phyloP scores from a whole-genome alignment of 2,113 vertebrate species.

The Perca schrenkii region DNA sequence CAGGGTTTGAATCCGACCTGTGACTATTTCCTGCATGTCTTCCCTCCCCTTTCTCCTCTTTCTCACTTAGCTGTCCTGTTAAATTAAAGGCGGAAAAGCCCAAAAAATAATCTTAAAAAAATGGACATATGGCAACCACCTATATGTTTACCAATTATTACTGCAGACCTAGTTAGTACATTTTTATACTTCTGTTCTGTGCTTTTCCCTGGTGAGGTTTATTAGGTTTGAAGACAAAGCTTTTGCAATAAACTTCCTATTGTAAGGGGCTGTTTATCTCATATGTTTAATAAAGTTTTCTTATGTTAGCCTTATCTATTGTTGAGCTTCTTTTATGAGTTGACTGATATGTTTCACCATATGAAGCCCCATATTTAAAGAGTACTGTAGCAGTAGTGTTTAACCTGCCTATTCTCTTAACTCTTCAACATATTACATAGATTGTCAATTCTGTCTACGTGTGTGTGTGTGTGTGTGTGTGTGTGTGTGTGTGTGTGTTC shows the following conservation, averaged over 20 bases:
- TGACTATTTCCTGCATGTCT: too few species aligned
- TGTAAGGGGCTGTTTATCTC: neutral
- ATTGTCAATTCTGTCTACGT: neutral
- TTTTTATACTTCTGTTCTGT: neutral
- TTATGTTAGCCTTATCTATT: neutral
- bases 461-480: neutral
- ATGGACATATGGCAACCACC: slow-evolving; percentile 30
- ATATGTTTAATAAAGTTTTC: neutral
- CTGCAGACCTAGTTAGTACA: neutral
- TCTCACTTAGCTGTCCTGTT: too few species aligned
- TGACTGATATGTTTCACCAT: neutral
- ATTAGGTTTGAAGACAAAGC: neutral
- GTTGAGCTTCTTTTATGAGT: neutral
- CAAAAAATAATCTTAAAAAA: too few species aligned
- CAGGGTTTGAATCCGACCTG: too few species aligned
- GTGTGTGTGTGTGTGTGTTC: slow-evolving; percentile 18
- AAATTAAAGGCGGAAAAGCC: too few species aligned
- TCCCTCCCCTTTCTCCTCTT: too few species aligned
- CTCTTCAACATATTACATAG: neutral
- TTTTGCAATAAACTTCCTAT: neutral
- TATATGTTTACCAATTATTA: slow-evolving; percentile 1
- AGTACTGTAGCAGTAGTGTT: neutral
- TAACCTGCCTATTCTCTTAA: neutral
- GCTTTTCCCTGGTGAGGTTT: neutral
- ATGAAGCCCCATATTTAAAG: neutral